Conservation (phyloP, 2,888 invertebrate genomes). For the Megastigmus dorsalis region DNA sequence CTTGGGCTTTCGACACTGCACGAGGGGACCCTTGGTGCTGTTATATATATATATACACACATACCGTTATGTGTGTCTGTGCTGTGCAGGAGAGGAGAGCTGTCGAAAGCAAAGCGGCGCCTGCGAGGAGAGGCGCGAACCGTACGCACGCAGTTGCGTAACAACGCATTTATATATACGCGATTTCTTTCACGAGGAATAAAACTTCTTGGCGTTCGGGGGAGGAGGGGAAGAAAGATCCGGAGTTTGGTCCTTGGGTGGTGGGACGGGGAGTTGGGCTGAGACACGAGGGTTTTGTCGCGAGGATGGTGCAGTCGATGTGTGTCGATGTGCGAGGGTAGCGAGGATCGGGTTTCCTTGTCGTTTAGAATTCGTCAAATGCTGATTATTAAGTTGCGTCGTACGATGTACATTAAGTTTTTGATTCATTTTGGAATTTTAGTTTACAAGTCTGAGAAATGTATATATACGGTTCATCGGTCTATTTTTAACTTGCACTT, state of each 20-base stretch:
- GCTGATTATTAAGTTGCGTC: no score
- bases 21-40: no score
- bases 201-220: conserved; percentile 8
- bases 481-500: no score
- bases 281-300: neutral
- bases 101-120: neutral
- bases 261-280: neutral
- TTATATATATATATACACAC: no score
- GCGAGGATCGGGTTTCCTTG: no score
- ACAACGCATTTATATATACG: conserved; percentile 32
- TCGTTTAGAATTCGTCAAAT: no score
- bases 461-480: no score
- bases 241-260: no score
- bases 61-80: neutral
- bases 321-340: neutral
- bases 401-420: no score
- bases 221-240: neutral
- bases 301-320: conserved; percentile 6
- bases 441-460: no score
- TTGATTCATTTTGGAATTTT: no score
- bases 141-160: conserved; percentile 23
- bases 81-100: neutral
- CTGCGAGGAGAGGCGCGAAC: neutral
- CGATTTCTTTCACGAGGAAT: conserved; percentile 37
- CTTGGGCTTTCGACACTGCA: conserved; percentile 12